Evolutionary conservation across 2,113 vertebrate genomes (phyloP).

Genomic region (Nanorana parkeri): DNA sequence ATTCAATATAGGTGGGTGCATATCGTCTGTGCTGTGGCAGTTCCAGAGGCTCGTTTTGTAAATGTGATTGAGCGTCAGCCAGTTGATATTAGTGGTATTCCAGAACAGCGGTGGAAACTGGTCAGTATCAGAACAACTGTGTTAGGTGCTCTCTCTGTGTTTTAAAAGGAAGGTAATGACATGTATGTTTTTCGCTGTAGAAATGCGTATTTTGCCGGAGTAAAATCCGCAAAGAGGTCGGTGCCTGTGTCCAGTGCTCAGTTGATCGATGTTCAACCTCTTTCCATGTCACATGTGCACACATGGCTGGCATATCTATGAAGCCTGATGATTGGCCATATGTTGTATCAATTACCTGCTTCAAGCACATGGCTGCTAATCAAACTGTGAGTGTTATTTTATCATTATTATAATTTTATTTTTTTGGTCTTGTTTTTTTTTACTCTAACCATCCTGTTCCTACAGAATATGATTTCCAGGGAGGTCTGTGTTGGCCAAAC

Average conservation of each 20-base stretch:
- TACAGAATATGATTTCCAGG: conserved; percentile 57
- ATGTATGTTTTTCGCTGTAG: conserved; percentile 65
- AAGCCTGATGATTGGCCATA: conserved; percentile 96
- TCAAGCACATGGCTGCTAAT: conserved; percentile 79
- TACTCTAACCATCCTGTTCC: neutral
- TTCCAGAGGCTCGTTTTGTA: conserved; percentile 90
- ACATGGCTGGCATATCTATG: conserved; percentile 88
- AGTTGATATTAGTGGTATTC: conserved; percentile 87
- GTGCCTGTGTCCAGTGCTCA: conserved; percentile 95
- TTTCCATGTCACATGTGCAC: conserved; percentile 95
- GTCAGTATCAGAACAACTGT: conserved; percentile 68
- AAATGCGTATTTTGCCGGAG: conserved; percentile 92
- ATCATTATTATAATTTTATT: neutral
- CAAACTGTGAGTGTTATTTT: conserved; percentile 68
- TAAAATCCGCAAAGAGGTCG: conserved; percentile 75
- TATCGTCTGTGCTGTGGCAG: conserved; percentile 90
- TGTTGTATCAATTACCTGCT: conserved; percentile 91
- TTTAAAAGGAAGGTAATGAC: neutral
- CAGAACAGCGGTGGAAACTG: conserved; percentile 90
- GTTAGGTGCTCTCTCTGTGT: neutral
- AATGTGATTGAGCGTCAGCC: conserved; percentile 87
- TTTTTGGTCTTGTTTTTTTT: neutral
- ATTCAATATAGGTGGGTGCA: conserved; percentile 86
- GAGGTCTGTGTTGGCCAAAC: conserved; percentile 82
- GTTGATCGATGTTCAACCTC: conserved; percentile 91